Base-by-base conservation (phyloP, 2,797 vertebrate species). In the Coranthus polyacanthus region DNA sequence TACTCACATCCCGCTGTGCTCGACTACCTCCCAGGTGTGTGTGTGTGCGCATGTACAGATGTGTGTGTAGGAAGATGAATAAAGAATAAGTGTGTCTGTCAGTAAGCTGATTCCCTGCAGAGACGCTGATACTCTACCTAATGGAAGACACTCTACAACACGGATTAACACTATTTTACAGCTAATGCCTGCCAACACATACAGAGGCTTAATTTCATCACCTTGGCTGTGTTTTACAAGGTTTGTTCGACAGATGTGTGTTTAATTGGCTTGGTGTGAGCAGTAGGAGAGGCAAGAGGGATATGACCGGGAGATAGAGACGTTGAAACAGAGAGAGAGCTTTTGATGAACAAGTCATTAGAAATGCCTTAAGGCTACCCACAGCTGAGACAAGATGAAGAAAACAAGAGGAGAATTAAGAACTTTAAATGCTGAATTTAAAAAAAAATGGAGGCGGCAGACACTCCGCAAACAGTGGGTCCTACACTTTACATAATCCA, bases 231-330 rank as follows among this genome's bases (percentile, higher is more conserved):
- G 75, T 88, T 89, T 89, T 88, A 89, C 47, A n/a, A 84, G 83
- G 79, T 79, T 85, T 80, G 77, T 78, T 83, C 15, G 54, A 88
- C 89, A 91, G 90, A 90, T 89, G 92, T 89, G 85, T 58, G 67
- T 44, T 73, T 91, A 91, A 91, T 90, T 91, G 86, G 81, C 82
- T 87, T 71, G 79, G 76, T 72, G 84, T 71, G 82, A 85, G 83
- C 68, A 78, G 71, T 52, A 49, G 72, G 78, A 61, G 32, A 68
- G 68, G 67, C 7, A 9, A 17, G 77, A 67, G 62, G 57, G 61
- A 79, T 61, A 73, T 37, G 47, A 73, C 21, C 37, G 68, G 54
- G 51, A 34, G 45, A 76, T 22, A 58, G 68, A 59, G 22, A 56
- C 69, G 24, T 8, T 18, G 12, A 11, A 34, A 26, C 54, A 32